Percentiles rank a stretch among this genome's conserved stretches.
Conservation (phyloP, 2,113 vertebrate species). For the Pseudorectes ferrugineus region DNA sequence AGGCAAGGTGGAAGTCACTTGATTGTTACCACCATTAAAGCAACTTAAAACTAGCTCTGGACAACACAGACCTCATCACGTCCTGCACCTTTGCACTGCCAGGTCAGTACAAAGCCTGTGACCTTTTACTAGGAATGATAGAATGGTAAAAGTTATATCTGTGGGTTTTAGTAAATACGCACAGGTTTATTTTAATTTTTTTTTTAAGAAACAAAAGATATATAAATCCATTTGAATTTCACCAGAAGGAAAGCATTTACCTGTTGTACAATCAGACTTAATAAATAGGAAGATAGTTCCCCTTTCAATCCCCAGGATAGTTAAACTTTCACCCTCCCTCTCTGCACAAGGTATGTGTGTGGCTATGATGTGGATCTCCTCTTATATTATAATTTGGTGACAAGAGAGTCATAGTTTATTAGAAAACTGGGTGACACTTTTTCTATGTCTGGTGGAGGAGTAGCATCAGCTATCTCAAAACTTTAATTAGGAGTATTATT, state of each 20-base stretch:
- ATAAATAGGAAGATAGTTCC: background rate
- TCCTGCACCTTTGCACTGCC: background rate
- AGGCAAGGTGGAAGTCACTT: background rate
- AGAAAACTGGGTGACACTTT: background rate
- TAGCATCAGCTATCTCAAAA: background rate
- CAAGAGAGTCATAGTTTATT: background rate
- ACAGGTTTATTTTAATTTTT: background rate
- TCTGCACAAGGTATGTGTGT: background rate
- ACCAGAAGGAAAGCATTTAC: background rate
- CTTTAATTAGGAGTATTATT: background rate
- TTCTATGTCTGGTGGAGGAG: background rate
- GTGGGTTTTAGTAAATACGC: background rate
- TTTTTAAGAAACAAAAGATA: background rate
- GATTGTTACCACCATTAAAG: background rate
- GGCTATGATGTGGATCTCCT: background rate
- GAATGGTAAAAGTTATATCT: background rate
- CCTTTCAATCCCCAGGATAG: background rate
- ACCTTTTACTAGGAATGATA: background rate
- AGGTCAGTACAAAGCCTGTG: background rate
- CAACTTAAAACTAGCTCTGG: background rate
- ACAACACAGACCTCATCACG: rapidly evolving
- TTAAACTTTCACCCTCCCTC: background rate
- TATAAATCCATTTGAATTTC: background rate
- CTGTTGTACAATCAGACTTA: background rate
- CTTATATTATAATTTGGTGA: background rate